Base-by-base conservation (phyloP, 2,113 vertebrate genomes). In the Sphaerodactylus townsendi region DNA sequence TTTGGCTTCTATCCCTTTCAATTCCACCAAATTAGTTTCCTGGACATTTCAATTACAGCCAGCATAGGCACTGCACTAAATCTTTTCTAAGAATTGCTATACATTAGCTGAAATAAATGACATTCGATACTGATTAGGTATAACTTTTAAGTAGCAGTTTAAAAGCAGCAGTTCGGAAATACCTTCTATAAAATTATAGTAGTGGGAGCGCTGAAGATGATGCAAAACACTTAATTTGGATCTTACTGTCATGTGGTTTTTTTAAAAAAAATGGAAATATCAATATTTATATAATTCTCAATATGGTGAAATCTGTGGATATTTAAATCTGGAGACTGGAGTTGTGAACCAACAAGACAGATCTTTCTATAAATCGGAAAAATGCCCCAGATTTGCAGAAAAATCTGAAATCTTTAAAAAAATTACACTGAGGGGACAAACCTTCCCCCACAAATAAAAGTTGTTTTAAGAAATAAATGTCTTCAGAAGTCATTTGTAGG, bases 31-130 rank as follows among this genome's bases (percentile, higher is more conserved):
- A 85, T 79, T 87, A 72, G 25, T 86, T 90, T 90, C 77, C 73
- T 88, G 68, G 33, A 79, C 21, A 74, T 66, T 88, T 93, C 79
- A 80, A 6, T 82, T 92, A 79, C 28, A 83, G 35, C 15, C 81
- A 80, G 2, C 66, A 81, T 88, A 75, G 4, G 46, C 9, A 39
- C 71, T 56, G 3, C 28, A 64, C 81, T 90, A 83, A 78, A 82
- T 85, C 17, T 81, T 77, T 68, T 89, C 13, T 1, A 0, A 85
- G 23, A 48, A 85, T 68, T 76, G 75, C 50, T 78, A 50, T n/a
- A 59, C 39, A 21, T 28, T 2, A 7, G 25, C 62, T 10, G 75
- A 88, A 86, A 79, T 86, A 23, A 92, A 21, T 2, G 1, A 77
- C 71, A 86, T 64, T 87, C 65, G 35, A 85, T 77, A n/a, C 50